Evolutionary conservation across 2,797 vertebrate species (phyloP), one percentile per base, ranked within the genome.

Genomic region (Sylvia borin): DNA sequence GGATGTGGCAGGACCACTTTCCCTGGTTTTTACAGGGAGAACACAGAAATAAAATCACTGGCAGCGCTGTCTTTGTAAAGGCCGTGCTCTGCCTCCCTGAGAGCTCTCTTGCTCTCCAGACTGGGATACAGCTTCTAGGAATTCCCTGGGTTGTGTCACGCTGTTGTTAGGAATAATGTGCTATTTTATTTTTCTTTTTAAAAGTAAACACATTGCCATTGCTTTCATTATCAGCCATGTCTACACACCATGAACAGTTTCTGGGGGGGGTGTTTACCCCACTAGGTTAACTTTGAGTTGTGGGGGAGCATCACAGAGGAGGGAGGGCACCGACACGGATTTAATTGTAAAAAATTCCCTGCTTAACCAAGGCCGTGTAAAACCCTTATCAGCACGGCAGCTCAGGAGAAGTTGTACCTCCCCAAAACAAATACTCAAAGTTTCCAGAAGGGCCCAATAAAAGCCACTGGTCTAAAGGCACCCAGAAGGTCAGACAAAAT

Each of bases 241-340:
- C 78, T 68, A 54, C 27, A 10, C 15, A 58, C n/a, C 1, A 4
- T 0, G 12, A 77, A 72, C 4, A 3, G 48, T 43, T 80, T 50
- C 18, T 9, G 40, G 25, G 16, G 16, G 4, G 54, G 50, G 57
- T 26, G 26, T 54, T 36, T 55, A 72, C 21, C 68, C 65, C 50
- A 72, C 29, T 40, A 12, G 11, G 16, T 31, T n/a, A 21, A 50
- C 34, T 95, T 17, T 19, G 22, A 43, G 42, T 7, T 16, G 48
- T 3, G 2, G 31, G 8, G 66, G 13, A 77, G 53, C 0, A 0
- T 36, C 38, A 19, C 16, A 4, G 32, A 42, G 21, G 29, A 29
- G 11, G 8, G 54, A 45, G 4, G 55, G 57, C 61, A 45, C n/a
- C 3, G n/a, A 19, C 47, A 31, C 0, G 7, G 21, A 55, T 18